These are phyloP conservation scores for Centrocercus urophasianus DNA, from an alignment of 2,113 vertebrate genomes.

Conservation along the genomic window DNA sequence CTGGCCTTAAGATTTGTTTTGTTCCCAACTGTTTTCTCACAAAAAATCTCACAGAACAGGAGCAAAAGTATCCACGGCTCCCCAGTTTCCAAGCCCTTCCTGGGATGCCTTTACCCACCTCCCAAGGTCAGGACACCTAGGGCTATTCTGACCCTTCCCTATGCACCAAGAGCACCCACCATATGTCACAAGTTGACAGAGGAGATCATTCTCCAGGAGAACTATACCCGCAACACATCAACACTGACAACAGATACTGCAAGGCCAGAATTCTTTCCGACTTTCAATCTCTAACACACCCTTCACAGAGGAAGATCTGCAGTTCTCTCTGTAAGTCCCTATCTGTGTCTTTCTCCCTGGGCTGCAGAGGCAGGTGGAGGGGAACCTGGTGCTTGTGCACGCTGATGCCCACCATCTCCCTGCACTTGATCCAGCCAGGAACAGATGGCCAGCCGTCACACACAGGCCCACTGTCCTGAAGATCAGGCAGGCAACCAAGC, in stretches of 20 bases:
- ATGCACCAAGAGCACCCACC: too few relatives aligned
- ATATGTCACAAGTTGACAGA: background rate
- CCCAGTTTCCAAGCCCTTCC: background rate
- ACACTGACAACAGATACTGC: background rate
- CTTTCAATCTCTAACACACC: background rate
- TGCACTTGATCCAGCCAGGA: fast-evolving
- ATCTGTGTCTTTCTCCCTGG: background rate
- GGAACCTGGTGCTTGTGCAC: fast-evolving
- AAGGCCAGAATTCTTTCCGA: background rate
- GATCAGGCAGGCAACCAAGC: background rate
- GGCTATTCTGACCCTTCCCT: background rate
- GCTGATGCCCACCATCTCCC: background rate
- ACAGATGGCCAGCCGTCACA: background rate
- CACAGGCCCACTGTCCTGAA: fast-evolving
- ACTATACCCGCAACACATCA: background rate
- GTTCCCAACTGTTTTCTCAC: background rate
- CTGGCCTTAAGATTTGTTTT: background rate
- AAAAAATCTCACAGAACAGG: background rate
- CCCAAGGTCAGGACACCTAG: background rate
- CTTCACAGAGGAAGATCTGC: background rate
- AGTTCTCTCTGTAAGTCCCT: background rate
- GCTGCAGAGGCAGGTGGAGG: fast-evolving
- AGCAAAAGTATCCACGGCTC: background rate
- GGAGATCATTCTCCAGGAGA: background rate
- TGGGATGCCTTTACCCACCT: background rate